A percentile compares a stretch with the other conserved stretches of the same genome.
Conservation (phyloP, 2,113 vertebrate genomes). For the Cygnus atratus region DNA sequence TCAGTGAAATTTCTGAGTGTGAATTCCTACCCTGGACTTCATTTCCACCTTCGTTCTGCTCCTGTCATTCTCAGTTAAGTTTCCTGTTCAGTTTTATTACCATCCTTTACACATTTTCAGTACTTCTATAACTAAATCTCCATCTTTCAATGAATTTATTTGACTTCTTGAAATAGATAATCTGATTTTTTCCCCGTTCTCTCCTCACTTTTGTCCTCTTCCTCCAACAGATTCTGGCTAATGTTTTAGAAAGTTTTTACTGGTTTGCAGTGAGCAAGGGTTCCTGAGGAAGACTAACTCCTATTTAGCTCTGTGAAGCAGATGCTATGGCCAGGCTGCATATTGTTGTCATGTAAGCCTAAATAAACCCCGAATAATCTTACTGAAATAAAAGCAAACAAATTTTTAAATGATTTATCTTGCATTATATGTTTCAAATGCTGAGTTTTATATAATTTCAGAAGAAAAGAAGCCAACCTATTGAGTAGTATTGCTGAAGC, state of each 20-base stretch:
- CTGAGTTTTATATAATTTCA: neutral
- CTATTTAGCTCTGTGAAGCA: neutral
- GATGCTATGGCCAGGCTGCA: neutral
- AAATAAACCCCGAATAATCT: neutral
- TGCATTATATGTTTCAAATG: neutral
- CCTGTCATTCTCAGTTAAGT: neutral
- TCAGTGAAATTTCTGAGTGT: neutral
- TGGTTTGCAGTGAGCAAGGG: neutral
- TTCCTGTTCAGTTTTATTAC: neutral
- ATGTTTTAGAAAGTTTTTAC: neutral
- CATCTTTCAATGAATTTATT: neutral
- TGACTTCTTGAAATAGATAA: neutral
- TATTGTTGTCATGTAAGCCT: neutral
- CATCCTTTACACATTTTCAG: neutral
- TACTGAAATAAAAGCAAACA: neutral
- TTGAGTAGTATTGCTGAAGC: neutral
- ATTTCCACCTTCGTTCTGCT: neutral
- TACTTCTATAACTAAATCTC: neutral
- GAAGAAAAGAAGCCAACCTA: neutral
- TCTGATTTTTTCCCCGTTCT: neutral
- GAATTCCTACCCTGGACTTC: neutral
- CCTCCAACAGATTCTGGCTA: neutral
- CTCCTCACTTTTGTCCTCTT: neutral
- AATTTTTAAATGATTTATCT: neutral
- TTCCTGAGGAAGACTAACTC: neutral